Evolutionary conservation across 2,113 vertebrate genomes (phyloP), one percentile per base, ranked within the genome.

Genomic region (Dolichallabes microphthalmus): DNA sequence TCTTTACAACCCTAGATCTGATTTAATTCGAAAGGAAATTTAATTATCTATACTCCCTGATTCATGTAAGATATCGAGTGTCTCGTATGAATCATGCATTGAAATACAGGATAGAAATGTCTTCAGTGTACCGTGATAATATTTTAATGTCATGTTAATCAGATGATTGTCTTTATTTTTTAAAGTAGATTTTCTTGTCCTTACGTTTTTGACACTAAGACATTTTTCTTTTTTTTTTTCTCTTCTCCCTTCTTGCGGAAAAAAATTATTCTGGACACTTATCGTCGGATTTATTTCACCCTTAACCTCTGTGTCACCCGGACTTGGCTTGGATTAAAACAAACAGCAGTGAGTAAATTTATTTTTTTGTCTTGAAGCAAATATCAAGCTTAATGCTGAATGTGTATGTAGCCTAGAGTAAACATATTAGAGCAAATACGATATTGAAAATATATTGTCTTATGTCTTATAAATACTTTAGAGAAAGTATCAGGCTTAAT

Each of bases 331-430:
- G 60, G 84, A 84, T n/a, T 52, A 57, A 82, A 91, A 91, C 86
- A 95, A 96, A 94, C 95, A 99, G 98, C 98, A 95, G 98, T 99
- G 94, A 98, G 97, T 98, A 39, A 20, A 25, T 0, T 50, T 71
- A 7, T 22, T 8, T 74, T 4, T 50, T 0, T n/a, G 2, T 50
- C n/a, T 74, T 45, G 4, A 0, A 3, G 0, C 2, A 15, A 20
- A 13, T 11, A 73, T 20, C 68, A 71, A 17, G 15, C 2, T 71
- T 74, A 69, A 69, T 45, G 66, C 17, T 69, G 2, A 69, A 35
- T 6, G 11, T 45, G 45, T 45, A 45, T 45, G 45, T 45, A 45
- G 45, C 8, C 6, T 45, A 45, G 7, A 45, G 45, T 45, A 45
- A 45, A 45, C 45, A 45, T 45, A n/a, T n/a, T 63, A 63, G 61